Evolutionary conservation across 2,797 vertebrate genomes (phyloP).

Genomic region (Melanotaenia trifasciata): DNA sequence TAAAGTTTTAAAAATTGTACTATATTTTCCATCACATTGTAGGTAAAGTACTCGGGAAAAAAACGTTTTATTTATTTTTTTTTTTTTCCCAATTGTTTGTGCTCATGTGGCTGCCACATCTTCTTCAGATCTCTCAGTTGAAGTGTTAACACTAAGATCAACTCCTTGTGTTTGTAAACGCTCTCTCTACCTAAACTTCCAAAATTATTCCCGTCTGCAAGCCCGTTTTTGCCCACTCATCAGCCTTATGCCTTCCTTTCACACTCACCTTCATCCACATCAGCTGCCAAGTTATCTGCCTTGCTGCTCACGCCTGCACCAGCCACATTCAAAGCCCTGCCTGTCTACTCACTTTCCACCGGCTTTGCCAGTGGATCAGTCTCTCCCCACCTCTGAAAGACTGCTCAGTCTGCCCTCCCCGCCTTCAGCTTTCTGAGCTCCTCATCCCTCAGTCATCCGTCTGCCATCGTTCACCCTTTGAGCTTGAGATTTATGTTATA

Average conservation of each 20-base stretch:
- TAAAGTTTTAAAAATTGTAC: not conserved
- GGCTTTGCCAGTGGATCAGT: constrained; percentile 13
- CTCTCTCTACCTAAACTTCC: not conserved
- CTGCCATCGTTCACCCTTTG: not conserved
- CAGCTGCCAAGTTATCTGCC: not conserved
- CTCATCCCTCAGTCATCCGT: not conserved
- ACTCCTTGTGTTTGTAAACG: not conserved
- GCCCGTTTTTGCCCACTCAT: constrained; percentile 5
- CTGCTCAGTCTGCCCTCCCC: not conserved
- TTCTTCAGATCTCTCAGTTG: not conserved
- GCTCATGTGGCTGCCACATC: not conserved
- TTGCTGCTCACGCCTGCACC: constrained; percentile 14
- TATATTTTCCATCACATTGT: not conserved
- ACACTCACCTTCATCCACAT: constrained; percentile 8
- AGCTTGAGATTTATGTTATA: not conserved
- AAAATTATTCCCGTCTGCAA: not conserved
- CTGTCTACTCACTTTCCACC: not conserved
- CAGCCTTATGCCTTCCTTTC: not conserved
- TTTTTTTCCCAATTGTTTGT: too few species aligned
- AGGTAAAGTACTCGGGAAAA: not conserved
- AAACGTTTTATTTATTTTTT: not conserved
- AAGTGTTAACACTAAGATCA: not conserved
- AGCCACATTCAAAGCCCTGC: constrained; percentile 3
- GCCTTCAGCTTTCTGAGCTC: constrained; percentile 2
- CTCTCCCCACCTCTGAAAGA: constrained; percentile 6